Conservation (phyloP, 1,140 invertebrate species). For the Halesus radiatus region DNA sequence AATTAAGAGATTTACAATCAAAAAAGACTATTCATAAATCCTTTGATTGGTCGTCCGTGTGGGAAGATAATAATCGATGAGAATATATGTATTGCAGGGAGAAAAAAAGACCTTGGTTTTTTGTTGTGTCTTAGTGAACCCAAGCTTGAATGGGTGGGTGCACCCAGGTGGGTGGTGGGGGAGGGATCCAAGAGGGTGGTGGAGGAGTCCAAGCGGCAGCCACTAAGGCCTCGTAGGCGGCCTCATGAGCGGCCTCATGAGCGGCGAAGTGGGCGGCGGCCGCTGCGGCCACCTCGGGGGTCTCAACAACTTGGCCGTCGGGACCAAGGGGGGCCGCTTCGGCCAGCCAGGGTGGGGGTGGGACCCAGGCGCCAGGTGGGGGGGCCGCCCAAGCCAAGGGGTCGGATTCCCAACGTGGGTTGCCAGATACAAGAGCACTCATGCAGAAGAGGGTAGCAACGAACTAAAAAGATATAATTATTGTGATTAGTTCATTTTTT, state of each 20-base stretch:
- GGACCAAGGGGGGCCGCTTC: constrained; percentile 29
- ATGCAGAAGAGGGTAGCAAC: constrained; percentile 64
- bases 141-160: no score
- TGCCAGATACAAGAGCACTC: constrained; percentile 48
- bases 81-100: no score
- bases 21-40: no score
- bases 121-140: no score
- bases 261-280: constrained; percentile 60
- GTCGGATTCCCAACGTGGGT: not conserved
- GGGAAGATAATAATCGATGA: no score
- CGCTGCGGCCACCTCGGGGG: not conserved
- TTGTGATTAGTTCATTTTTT: no score
- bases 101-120: no score
- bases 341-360: no score
- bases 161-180: not conserved
- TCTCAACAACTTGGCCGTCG: constrained; percentile 60
- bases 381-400: not conserved
- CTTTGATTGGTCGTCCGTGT: no score
- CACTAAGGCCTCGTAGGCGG: no score
- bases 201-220: not conserved
- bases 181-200: constrained; percentile 59
- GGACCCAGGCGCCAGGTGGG: no score
- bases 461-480: constrained; percentile 56
- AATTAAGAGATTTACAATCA: no score
- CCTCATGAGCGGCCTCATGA: constrained; percentile 47